A percentile compares a stretch with the other conserved stretches of the same genome.
phyloP scores from a whole-genome alignment of 2,888 invertebrate species.

The Adelognathus sp. region DNA sequence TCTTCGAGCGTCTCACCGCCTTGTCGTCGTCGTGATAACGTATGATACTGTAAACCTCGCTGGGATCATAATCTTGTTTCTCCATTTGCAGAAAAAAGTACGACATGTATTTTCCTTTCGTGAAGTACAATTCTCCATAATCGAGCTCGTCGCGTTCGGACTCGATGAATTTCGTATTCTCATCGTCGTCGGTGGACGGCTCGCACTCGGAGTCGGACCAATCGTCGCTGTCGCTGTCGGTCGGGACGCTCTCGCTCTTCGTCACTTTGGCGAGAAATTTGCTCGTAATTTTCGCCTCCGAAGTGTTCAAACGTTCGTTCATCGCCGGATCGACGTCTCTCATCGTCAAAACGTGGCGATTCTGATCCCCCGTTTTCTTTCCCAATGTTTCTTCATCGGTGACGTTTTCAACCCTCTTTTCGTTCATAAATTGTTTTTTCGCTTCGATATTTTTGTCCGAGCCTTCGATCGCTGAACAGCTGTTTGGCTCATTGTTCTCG shows the following conservation, averaged over 20 bases:
- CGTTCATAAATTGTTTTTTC: conserved; percentile 45
- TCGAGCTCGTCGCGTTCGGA: conserved; percentile 65
- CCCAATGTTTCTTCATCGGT: neutral
- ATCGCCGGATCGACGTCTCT: neutral
- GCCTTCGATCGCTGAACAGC: neutral
- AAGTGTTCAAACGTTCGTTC: neutral
- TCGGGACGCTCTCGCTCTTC: conserved; percentile 29
- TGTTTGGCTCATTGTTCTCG: neutral
- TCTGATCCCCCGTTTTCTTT: neutral
- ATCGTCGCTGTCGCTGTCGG: conserved; percentile 58
- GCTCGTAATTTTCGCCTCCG: neutral
- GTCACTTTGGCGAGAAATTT: conserved; percentile 24
- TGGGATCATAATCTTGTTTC: conserved; percentile 73
- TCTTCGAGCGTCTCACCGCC: conserved; percentile 41
- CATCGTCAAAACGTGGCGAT: neutral
- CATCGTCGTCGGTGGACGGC: conserved; percentile 67
- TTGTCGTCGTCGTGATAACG: conserved; percentile 68
- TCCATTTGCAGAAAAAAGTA: conserved; percentile 78
- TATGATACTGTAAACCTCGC: conserved; percentile 73
- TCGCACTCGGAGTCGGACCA: conserved; percentile 59
- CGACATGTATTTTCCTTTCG: conserved; percentile 75
- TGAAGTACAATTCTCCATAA: conserved; percentile 74
- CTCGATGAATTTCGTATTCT: conserved; percentile 65
- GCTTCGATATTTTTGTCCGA: conserved; percentile 47
- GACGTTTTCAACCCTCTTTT: neutral